Percentiles rank a stretch among this genome's conserved stretches.
Conservation (phyloP, 2,113 vertebrate species). For the Chaetops frenatus region DNA sequence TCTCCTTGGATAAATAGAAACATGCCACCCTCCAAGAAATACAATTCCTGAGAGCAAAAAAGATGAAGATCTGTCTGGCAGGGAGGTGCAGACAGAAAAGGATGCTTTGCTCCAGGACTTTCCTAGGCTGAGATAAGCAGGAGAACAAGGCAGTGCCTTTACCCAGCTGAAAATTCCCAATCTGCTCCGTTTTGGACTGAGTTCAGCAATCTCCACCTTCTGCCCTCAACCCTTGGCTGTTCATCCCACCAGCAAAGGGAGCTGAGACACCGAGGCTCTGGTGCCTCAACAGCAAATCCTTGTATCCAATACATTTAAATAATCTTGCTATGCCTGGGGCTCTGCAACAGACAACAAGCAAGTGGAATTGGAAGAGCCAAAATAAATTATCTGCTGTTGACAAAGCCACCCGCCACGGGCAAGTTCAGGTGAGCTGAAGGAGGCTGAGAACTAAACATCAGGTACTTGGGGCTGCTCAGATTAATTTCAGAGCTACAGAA, state of each 20-base stretch:
- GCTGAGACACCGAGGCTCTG: background rate
- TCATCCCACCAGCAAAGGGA: background rate
- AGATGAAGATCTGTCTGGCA: background rate
- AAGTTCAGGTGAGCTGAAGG: conserved; percentile 9
- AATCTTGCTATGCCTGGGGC: background rate
- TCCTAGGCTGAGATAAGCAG: background rate
- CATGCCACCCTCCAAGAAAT: background rate
- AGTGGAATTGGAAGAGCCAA: background rate
- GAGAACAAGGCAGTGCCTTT: background rate
- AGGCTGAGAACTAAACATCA: background rate
- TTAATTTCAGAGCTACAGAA: conserved; percentile 8
- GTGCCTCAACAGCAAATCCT: background rate
- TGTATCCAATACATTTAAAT: conserved; percentile 21
- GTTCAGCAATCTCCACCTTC: background rate
- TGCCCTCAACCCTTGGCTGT: background rate
- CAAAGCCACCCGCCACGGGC: conserved; percentile 26
- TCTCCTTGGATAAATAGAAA: background rate
- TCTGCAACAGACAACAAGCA: background rate
- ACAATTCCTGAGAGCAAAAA: background rate
- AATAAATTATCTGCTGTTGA: conserved; percentile 39
- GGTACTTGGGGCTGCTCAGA: background rate
- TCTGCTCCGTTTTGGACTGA: background rate
- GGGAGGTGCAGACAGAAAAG: background rate
- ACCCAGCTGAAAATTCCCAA: background rate
- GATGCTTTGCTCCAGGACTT: background rate